Percentiles rank a stretch among this genome's conserved stretches.
These are phyloP conservation scores for Cygnus atratus DNA, from an alignment of 2,113 vertebrate species.

Conservation along the genomic window DNA sequence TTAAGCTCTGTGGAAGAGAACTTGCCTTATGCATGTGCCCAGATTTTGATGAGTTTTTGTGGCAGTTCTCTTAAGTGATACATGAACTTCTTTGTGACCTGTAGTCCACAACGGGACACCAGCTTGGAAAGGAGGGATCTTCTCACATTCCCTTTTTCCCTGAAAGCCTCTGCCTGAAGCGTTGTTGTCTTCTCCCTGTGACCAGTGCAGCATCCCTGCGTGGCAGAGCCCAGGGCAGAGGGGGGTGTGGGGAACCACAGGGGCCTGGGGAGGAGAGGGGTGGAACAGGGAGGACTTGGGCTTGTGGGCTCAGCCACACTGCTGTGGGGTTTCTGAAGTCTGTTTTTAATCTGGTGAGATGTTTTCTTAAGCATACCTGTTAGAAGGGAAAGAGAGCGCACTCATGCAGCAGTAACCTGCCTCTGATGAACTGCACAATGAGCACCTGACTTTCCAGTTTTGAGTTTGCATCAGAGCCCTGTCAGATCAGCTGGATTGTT, in stretches of 20 bases:
- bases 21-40: neutral
- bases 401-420: neutral
- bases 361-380: neutral
- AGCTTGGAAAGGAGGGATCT: neutral
- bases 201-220: too few relatives aligned
- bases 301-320: neutral
- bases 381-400: neutral
- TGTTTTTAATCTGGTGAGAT: neutral
- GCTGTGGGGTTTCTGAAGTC: neutral
- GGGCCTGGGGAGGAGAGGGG: neutral
- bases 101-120: neutral
- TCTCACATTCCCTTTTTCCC: neutral
- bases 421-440: rapidly evolving
- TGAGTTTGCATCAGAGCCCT: neutral
- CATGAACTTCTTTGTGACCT: neutral
- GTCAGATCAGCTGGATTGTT: neutral
- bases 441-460: neutral
- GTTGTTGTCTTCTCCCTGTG: neutral
- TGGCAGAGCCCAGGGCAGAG: neutral
- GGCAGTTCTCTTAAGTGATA: neutral
- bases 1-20: neutral
- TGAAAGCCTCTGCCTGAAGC: neutral
- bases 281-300: rapidly evolving
- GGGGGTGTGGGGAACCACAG: neutral
- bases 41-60: neutral